Evolutionary conservation across 2,888 invertebrate genomes (phyloP), one percentile per base, ranked within the genome.

Genomic region (Alloplasta piceator): DNA sequence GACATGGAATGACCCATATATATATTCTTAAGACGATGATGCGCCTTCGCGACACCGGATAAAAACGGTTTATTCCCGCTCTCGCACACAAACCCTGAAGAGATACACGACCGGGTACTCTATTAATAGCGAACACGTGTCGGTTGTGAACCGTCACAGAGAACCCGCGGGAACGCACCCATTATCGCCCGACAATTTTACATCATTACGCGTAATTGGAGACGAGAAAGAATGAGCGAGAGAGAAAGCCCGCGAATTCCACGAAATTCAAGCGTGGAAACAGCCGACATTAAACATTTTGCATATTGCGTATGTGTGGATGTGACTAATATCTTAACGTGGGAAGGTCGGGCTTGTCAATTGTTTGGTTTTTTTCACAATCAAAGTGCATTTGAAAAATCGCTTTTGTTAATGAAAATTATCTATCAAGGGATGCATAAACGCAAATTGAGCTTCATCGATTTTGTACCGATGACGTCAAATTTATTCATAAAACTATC

Each of bases 111-210:
- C 52, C 50, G 41, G 26, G 26, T 60, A 36, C 16, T 60, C 88
- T 89, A 89, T 89, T 89, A 89, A 89, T 89, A 89, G 89, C 77
- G 84, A 86, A 88, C 89, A 89, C 85, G 85, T 89, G 88, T 88
- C 85, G 71, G 78, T 70, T 72, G 66, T 55, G 79, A 68, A 84
- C 71, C 78, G 78, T 72, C 72, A 36, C 67, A 67, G 52, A 50
- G 12, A 67, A 82, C 81, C 72, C 77, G 73, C 64, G 82, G 73
- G 76, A 77, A 74, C 78, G 71, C 77, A 84, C 82, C 86, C 86
- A 86, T 89, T 89, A 89, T 89, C 87, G 86, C 88, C 83, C 86
- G 78, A 83, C 87, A 85, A 89, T 89, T 89, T 89, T 88, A 89
- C 89, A 88, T 88, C 89, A 88, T 89, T 89, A 89, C 86, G 82